A percentile compares a stretch with the other conserved stretches of the same genome.
Conservation (phyloP, 2,113 vertebrate genomes). For the Passerina amoena region DNA sequence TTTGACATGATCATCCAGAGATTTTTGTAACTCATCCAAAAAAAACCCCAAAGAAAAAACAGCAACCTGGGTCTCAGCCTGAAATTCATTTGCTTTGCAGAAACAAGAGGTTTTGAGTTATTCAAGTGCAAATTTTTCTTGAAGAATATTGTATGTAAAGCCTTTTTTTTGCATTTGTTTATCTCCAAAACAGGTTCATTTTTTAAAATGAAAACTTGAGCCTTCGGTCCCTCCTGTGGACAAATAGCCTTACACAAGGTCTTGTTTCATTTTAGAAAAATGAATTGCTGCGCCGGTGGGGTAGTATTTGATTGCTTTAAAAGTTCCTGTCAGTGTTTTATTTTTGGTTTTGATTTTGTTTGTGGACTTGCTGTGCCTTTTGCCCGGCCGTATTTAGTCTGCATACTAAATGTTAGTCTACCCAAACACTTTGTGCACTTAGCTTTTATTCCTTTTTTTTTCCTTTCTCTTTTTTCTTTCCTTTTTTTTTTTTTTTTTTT, state of each 20-base stretch:
- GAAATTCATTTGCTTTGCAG: slow-evolving; percentile 56
- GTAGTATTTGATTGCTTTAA: slow-evolving; percentile 74
- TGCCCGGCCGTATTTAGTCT: slow-evolving; percentile 78
- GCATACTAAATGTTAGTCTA: slow-evolving; percentile 80
- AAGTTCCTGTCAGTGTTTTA: slow-evolving; percentile 83
- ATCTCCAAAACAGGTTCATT: slow-evolving; percentile 71
- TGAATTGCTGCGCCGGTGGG: slow-evolving; percentile 76
- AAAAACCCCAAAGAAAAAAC: not conserved
- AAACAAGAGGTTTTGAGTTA: slow-evolving; percentile 64
- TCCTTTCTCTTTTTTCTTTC: not conserved
- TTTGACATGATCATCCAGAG: slow-evolving; percentile 41
- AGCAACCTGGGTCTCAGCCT: slow-evolving; percentile 32
- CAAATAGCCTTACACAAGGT: slow-evolving; percentile 61
- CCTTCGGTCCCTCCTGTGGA: slow-evolving; percentile 49
- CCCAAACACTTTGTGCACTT: slow-evolving; percentile 74
- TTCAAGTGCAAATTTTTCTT: slow-evolving; percentile 73
- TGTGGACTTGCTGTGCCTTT: slow-evolving; percentile 79
- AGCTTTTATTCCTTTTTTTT: slow-evolving; percentile 48
- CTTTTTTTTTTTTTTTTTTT: not conserved
- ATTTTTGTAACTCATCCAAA: slow-evolving; percentile 28
- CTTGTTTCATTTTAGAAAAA: slow-evolving; percentile 74
- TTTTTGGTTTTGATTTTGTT: slow-evolving; percentile 67
- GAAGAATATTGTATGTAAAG: slow-evolving; percentile 61
- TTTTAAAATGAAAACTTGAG: slow-evolving; percentile 62
- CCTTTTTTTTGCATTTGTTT: slow-evolving; percentile 72